A percentile compares a stretch with the other conserved stretches of the same genome.
phyloP scores from a whole-genome alignment of 2,888 invertebrate species.

The Dryomyza anilis region DNA sequence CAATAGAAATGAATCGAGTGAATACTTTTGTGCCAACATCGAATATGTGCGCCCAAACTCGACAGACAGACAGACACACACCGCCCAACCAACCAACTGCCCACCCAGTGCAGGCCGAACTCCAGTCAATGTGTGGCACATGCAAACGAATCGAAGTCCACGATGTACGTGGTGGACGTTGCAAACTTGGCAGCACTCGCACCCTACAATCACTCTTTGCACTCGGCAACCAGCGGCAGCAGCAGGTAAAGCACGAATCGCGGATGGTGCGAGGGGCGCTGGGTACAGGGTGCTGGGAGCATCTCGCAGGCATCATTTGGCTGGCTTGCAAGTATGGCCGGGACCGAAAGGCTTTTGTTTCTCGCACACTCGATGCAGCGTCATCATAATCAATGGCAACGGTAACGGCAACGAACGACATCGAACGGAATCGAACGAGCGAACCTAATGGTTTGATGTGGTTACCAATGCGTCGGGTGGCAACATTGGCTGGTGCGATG shows the following conservation, averaged over 20 bases:
- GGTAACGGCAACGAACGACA: neutral
- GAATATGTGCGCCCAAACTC: neutral
- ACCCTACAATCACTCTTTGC: neutral
- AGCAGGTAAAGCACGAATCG: no score
- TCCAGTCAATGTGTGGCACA: neutral
- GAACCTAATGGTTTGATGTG: constrained; percentile 9
- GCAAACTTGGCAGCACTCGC: constrained; percentile 5
- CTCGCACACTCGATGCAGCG: constrained; percentile 20
- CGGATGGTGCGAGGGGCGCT: no score
- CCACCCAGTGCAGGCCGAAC: neutral
- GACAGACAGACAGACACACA: neutral
- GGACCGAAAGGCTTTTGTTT: constrained; percentile 28
- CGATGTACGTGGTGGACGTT: neutral
- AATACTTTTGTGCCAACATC: neutral
- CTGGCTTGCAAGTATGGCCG: neutral
- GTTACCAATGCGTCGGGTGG: constrained; percentile 15
- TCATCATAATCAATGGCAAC: constrained; percentile 25
- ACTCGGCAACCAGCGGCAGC: neutral
- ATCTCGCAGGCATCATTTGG: neutral
- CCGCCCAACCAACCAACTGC: neutral
- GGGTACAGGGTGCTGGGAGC: neutral
- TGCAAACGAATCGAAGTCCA: neutral
- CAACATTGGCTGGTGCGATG: neutral
- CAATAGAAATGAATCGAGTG: neutral
- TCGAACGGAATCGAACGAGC: constrained; percentile 18